These are phyloP conservation scores for Dascillus cervinus DNA, from an alignment of 2,888 invertebrate species.

Conservation along the genomic window DNA sequence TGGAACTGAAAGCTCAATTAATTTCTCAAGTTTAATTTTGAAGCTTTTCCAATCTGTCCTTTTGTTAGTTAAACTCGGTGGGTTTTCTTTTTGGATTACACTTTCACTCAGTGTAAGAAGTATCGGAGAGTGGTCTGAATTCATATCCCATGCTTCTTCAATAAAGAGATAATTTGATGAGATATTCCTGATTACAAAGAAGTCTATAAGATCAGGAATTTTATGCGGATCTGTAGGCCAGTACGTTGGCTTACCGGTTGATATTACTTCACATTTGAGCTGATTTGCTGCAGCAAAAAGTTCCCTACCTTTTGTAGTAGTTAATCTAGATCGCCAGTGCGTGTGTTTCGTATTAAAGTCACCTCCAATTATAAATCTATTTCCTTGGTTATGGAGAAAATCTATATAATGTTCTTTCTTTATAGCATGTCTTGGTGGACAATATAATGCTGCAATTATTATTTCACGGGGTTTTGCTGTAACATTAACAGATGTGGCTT, in stretches of 20 bases:
- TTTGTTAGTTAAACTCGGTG: too few relatives aligned
- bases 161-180: constrained; percentile 4
- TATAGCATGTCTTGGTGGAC: constrained; percentile 11
- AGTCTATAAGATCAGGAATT: too few relatives aligned
- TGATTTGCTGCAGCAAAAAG: constrained; percentile 5
- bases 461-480: constrained; percentile 8
- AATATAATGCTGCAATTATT: constrained; percentile 10
- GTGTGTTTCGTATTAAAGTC: constrained; percentile 5
- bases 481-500: constrained; percentile 10
- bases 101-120: constrained; percentile 3
- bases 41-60: too few relatives aligned
- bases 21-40: constrained; percentile 5
- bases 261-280: constrained; percentile 5
- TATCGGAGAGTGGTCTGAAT: constrained; percentile 5
- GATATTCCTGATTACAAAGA: constrained; percentile 5
- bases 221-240: constrained; percentile 7
- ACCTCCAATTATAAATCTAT: constrained; percentile 5
- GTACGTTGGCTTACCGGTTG: constrained; percentile 6
- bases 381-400: constrained; percentile 6
- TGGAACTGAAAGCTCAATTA: constrained; percentile 2
- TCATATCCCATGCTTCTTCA: constrained; percentile 7
- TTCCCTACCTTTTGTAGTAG: constrained; percentile 8
- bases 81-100: too few relatives aligned
- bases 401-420: constrained; percentile 14
- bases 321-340: constrained; percentile 6